Evolutionary conservation across 2,888 invertebrate genomes (phyloP).

Genomic region (Andrena hattorfiana): DNA sequence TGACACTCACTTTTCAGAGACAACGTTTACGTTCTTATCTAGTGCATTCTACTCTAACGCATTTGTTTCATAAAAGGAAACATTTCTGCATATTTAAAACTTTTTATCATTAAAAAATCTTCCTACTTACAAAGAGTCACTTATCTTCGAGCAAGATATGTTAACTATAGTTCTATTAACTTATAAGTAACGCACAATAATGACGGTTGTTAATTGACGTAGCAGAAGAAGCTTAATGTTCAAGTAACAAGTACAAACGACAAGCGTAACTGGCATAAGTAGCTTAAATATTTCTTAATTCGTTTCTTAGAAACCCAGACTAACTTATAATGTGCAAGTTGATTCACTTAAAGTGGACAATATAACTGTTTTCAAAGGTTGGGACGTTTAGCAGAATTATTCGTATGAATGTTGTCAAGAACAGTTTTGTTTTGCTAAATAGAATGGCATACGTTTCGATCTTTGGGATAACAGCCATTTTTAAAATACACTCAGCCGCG

Average conservation of each 20-base stretch:
- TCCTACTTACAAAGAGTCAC: not conserved
- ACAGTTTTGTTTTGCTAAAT: not conserved
- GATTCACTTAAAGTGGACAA: not conserved
- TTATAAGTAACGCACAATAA: not conserved
- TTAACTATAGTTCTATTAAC: not conserved
- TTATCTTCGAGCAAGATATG: slow-evolving; percentile 10
- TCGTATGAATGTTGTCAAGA: not conserved
- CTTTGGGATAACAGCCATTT: not conserved
- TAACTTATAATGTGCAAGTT: not conserved
- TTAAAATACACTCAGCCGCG: not conserved
- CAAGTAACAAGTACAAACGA: not conserved
- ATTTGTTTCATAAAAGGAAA: not conserved
- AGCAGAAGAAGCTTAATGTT: not conserved
- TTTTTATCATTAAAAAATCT: too few relatives aligned
- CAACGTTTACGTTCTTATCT: not conserved
- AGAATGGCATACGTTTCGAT: not conserved
- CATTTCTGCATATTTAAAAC: not conserved
- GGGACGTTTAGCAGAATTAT: not conserved
- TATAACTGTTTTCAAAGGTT: not conserved
- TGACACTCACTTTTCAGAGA: not conserved
- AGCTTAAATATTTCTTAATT: not conserved
- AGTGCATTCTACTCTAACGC: not conserved
- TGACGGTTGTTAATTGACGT: not conserved
- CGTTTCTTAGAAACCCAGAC: not conserved
- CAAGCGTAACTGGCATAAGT: not conserved